Conservation (phyloP, 1,140 invertebrate species). For the Conus betulinus region DNA sequence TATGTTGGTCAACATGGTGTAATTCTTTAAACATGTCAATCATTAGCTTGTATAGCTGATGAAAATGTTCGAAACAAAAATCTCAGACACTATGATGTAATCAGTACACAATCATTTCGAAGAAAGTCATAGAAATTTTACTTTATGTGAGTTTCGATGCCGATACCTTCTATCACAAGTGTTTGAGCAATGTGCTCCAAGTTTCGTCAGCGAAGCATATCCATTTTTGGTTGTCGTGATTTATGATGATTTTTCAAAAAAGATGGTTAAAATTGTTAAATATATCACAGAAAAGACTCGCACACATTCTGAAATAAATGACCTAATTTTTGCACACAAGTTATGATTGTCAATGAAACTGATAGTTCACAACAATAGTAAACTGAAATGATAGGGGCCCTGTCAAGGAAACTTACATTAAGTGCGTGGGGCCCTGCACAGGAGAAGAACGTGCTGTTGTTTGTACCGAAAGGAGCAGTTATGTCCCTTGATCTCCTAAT, state of each 20-base stretch:
- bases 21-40: neutral
- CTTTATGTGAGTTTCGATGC: neutral
- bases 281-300: too few relatives aligned
- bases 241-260: neutral
- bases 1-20: neutral
- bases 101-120: neutral
- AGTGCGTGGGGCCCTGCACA: too few relatives aligned
- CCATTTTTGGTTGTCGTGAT: neutral
- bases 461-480: too few relatives aligned
- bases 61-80: neutral
- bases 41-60: neutral
- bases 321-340: too few relatives aligned
- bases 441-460: too few relatives aligned
- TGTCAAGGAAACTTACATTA: too few relatives aligned
- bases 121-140: neutral
- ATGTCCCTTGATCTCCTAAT: too few relatives aligned
- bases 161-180: neutral
- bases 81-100: neutral
- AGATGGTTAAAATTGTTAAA: too few relatives aligned
- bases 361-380: too few relatives aligned
- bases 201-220: constrained; percentile 1
- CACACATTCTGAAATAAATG: too few relatives aligned
- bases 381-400: too few relatives aligned
- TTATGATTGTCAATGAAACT: too few relatives aligned
- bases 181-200: neutral